Base-by-base conservation (phyloP, 2,797 vertebrate genomes). In the Pelochelys cantorii region DNA sequence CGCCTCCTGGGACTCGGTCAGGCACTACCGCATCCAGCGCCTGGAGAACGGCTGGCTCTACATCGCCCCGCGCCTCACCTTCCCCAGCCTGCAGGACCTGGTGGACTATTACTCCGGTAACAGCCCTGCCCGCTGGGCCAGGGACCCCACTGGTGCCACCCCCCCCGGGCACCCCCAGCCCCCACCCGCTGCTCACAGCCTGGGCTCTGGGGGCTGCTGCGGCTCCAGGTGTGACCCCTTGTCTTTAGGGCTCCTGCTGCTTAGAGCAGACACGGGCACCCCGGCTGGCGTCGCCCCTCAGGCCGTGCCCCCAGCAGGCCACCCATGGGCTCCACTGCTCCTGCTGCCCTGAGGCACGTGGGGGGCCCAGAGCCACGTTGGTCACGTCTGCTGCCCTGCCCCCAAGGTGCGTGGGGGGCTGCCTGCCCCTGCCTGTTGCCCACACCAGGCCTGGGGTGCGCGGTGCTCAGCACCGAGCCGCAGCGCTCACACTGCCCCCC, bases 61-160 rank as follows among this genome's bases (percentile, higher is more conserved):
- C 97, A 98, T 99, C 92, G 98, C 98, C 0, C 98, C 98, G 0
- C 25, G 97, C 5, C 97, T 98, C 92, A 98, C 98, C 60, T 99
- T 99, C 95, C 96, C 98, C 84, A 98, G 98, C 3, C 98, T 99
- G 81, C 98, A 97, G 1, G 97, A 97, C 59, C 96, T 99, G 85
- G 98, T 99, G 92, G 97, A 98, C 25, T 98, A 98, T 95, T 99
- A 99, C 94, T 98, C 98, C 1, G 98, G 99, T 99, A 94, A 94
- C 27, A 7, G 53, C 53, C 11, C 10, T 13, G 13, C 53, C 53
- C 9, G 9, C 10, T 53, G 53, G 37, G 37, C 37, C 37, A 37
- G 37, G 37, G 37, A 37, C 37, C 37, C 37, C 37, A 37, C 37
- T 37, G 37, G 37, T 37, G 37, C 37, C 37, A 37, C n/a, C n/a